A percentile compares a stretch with the other conserved stretches of the same genome.
phyloP scores from a whole-genome alignment of 1,140 invertebrate species.

The Eriocheir sinensis region DNA sequence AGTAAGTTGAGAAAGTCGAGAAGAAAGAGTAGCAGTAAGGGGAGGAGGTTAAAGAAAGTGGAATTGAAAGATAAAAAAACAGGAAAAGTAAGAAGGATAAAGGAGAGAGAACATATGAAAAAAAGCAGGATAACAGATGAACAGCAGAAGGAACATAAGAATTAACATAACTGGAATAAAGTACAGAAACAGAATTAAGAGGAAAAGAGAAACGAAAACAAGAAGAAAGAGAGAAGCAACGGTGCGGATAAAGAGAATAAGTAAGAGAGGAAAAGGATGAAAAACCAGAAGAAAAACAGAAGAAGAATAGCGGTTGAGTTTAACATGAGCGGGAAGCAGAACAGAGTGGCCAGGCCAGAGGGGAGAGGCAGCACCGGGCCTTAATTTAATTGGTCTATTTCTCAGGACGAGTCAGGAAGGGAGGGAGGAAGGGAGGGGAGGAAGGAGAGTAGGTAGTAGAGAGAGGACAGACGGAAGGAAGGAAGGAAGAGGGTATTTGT shows the following conservation, averaged over 20 bases:
- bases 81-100: neutral
- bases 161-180: too few relatives aligned
- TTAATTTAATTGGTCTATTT: constrained; percentile 17
- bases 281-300: neutral
- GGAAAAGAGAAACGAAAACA: neutral
- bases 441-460: too few relatives aligned
- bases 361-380: neutral
- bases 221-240: neutral
- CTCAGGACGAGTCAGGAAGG: neutral
- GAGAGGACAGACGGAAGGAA: too few relatives aligned
- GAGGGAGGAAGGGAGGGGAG: neutral
- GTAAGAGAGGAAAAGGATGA: neutral
- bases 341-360: neutral
- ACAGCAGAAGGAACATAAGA: too few relatives aligned
- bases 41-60: too few relatives aligned
- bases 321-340: neutral
- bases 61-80: neutral
- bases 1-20: too few relatives aligned
- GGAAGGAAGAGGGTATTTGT: too few relatives aligned
- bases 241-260: neutral
- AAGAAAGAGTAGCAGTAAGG: too few relatives aligned
- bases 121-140: too few relatives aligned
- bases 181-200: too few relatives aligned
- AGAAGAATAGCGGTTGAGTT: neutral
- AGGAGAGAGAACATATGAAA: neutral